Evolutionary conservation across 2,797 vertebrate genomes (phyloP).

Genomic region (Artibeus jamaicensis): DNA sequence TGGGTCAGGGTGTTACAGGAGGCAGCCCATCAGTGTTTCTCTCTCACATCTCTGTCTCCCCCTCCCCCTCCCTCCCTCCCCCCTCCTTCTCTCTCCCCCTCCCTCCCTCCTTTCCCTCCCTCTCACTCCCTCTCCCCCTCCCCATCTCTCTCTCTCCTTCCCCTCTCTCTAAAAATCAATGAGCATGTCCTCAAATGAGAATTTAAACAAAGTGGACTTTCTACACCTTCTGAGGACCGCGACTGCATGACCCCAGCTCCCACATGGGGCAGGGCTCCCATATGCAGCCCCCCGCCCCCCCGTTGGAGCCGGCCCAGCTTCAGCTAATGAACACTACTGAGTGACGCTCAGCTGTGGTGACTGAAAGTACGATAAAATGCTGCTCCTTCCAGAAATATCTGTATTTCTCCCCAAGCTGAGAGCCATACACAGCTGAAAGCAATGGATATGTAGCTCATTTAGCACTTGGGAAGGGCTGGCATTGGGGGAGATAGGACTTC

Average conservation of each 20-base stretch:
- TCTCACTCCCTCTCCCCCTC: no score
- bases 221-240: not conserved
- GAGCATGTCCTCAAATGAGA: not conserved
- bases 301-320: not conserved
- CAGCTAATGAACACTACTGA: not conserved
- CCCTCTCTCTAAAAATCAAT: not conserved
- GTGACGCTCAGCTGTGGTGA: not conserved
- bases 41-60: no score
- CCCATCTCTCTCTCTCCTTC: not conserved
- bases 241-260: rapidly evolving
- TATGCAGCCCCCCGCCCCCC: not conserved
- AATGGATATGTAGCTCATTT: not conserved
- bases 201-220: not conserved
- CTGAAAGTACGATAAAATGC: not conserved
- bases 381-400: not conserved
- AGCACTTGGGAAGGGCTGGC: not conserved
- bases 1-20: not conserved
- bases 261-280: not conserved
- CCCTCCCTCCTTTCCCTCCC: no score
- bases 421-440: not conserved
- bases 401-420: not conserved
- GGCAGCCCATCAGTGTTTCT: not conserved
- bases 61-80: no score
- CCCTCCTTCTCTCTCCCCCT: not conserved
- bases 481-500: not conserved